Conservation (phyloP, 2,888 invertebrate genomes). For the Zeuzera pyrina region DNA sequence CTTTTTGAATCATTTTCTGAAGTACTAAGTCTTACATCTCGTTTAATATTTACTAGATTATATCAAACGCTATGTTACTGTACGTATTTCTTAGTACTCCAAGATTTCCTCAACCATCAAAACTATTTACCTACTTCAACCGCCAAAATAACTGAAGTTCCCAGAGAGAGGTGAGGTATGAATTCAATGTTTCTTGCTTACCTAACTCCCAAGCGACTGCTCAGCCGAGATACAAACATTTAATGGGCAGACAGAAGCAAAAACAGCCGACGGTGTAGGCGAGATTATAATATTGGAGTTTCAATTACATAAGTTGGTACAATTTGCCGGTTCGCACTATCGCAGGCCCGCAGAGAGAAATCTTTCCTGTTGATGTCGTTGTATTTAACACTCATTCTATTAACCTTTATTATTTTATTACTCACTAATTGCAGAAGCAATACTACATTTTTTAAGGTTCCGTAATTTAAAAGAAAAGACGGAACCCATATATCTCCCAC, state of each 20-base stretch:
- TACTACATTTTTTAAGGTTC: too few species aligned
- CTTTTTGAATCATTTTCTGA: too few species aligned
- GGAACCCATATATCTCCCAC: too few species aligned
- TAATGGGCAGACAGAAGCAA: constrained; percentile 30
- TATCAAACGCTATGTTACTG: too few species aligned
- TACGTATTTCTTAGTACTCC: too few species aligned
- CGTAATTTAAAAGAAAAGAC: too few species aligned
- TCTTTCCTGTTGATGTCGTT: background rate
- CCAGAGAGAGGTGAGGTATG: too few species aligned
- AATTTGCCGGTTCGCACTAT: constrained; percentile 61
- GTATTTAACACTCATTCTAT: background rate
- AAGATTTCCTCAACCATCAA: too few species aligned
- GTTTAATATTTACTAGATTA: too few species aligned
- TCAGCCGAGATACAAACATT: constrained; percentile 41
- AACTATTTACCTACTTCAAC: too few species aligned
- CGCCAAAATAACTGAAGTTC: too few species aligned
- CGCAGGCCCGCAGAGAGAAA: constrained; percentile 25
- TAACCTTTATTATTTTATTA: background rate
- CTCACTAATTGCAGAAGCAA: background rate
- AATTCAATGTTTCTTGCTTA: constrained; percentile 20
- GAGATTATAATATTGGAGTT: constrained; percentile 66
- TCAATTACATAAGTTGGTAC: constrained; percentile 66
- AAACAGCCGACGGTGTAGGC: constrained; percentile 50
- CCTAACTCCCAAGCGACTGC: constrained; percentile 32
- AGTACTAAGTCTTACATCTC: too few species aligned